These are phyloP conservation scores for Sycobia sp. DNA, from an alignment of 1,140 invertebrate genomes.

Conservation along the genomic window DNA sequence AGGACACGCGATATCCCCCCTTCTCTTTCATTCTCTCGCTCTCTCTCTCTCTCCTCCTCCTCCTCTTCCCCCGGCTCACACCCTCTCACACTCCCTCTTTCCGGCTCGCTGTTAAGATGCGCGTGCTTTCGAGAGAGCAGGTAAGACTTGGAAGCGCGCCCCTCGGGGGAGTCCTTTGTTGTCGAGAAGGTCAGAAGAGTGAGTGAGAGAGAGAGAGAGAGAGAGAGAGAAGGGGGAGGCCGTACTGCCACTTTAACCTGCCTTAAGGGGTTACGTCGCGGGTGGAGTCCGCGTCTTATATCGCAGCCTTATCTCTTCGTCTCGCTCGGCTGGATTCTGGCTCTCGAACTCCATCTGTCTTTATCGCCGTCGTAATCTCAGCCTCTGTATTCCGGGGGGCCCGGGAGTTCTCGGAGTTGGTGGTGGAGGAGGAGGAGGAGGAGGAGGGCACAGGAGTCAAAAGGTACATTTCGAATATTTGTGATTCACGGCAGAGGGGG, in stretches of 20 bases:
- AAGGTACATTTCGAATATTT: no score
- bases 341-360: slow-evolving; percentile 24
- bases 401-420: not conserved
- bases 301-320: no score
- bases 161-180: slow-evolving; percentile 62
- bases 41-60: slow-evolving; percentile 46
- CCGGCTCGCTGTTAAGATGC: not conserved
- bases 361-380: slow-evolving; percentile 32
- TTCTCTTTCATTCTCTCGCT: no score
- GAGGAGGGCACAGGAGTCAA: not conserved
- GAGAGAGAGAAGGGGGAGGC: not conserved
- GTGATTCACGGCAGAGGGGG: slow-evolving; percentile 1
- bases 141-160: slow-evolving; percentile 5
- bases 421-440: no score
- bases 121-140: not conserved
- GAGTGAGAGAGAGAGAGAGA: not conserved
- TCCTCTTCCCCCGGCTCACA: slow-evolving; percentile 45
- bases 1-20: slow-evolving; percentile 62
- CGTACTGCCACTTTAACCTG: slow-evolving; percentile 53
- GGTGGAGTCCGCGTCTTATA: no score
- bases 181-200: slow-evolving; percentile 49
- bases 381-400: slow-evolving; percentile 7
- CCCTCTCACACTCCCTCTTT: slow-evolving; percentile 3
- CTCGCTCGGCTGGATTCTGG: not conserved
- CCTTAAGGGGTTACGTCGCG: slow-evolving; percentile 44